These are phyloP conservation scores for Euspilapteryx auroguttella DNA, from an alignment of 2,888 invertebrate species.

Conservation along the genomic window DNA sequence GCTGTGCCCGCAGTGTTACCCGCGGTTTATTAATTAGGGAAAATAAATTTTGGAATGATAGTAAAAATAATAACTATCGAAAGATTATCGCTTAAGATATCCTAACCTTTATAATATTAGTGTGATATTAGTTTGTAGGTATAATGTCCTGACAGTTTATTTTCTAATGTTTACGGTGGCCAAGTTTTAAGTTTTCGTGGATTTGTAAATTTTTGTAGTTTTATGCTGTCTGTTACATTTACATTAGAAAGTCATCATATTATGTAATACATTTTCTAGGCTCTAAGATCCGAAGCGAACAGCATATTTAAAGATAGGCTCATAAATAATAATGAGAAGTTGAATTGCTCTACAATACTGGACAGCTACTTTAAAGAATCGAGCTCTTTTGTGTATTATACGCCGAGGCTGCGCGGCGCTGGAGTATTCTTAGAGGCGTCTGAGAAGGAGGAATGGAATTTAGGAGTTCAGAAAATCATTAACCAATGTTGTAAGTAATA, in stretches of 20 bases:
- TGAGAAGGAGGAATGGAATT: conserved; percentile 64
- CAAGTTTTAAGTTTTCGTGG: too few relatives aligned
- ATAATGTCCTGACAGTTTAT: too few relatives aligned
- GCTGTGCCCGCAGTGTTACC: too few relatives aligned
- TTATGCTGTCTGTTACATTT: too few relatives aligned
- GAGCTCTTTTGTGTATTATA: conserved; percentile 22
- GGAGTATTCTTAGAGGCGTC: conserved; percentile 39
- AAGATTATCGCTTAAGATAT: background rate
- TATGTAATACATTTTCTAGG: conserved; percentile 45
- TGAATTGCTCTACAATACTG: conserved; percentile 66
- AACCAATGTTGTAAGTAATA: conserved; percentile 64
- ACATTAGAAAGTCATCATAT: too few relatives aligned
- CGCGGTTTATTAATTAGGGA: too few relatives aligned
- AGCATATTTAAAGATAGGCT: conserved; percentile 77
- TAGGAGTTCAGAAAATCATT: conserved; percentile 63
- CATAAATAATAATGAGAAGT: conserved; percentile 64
- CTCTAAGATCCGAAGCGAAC: conserved; percentile 73
- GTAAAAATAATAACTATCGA: background rate
- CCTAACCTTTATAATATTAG: too few relatives aligned
- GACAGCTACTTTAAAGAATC: conserved; percentile 34
- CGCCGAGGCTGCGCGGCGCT: conserved; percentile 23
- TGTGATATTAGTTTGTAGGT: too few relatives aligned
- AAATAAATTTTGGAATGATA: too few relatives aligned
- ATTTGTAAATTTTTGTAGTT: too few relatives aligned
- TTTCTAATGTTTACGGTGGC: too few relatives aligned